Evolutionary conservation across 2,113 vertebrate genomes (phyloP), one percentile per base, ranked within the genome.

Genomic region (Pterocles gutturalis): DNA sequence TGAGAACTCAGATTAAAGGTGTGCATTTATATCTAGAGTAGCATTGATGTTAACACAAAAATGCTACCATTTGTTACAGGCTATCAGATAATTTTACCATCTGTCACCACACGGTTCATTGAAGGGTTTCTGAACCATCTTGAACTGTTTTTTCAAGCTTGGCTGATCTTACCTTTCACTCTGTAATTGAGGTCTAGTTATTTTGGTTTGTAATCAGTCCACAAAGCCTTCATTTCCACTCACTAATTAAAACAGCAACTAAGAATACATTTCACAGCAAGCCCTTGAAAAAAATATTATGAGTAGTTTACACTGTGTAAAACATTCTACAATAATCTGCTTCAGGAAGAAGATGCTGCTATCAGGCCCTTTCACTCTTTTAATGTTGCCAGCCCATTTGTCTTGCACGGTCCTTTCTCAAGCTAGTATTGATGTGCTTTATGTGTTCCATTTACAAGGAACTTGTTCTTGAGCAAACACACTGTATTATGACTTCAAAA

Each of bases 101-200:
- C 85, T 88, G 90, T 57, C 64, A 85, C 76, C 29, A 84, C 43
- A 34, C 11, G 51, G 86, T 71, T 87, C 86, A 94, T 88, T 84
- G 54, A 82, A 79, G 22, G 36, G 18, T 83, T 94, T 93, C 75
- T 78, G 51, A 93, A 71, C 20, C 38, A 90, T 43, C 67, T 86
- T 75, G 81, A 89, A 88, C 55, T 67, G 49, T 38, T 75, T 95
- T 70, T 86, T 86, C 67, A 92, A 94, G 76, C 76, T 64, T 83
- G 51, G 64, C 3, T 90, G 71, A 77, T 83, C 60, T 78, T 70
- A 66, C n/a, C 36, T 93, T 81, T 86, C 49, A 57, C 41, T 54
- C 31, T 53, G 20, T 75, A 89, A 84, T 22, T 46, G 49, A 87
- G 58, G 38, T 53, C 72, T 87, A 89, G 60, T 43, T 89, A 54